phyloP scores from a whole-genome alignment of 2,888 invertebrate species.

The Rhimphoctona megacephalus region DNA sequence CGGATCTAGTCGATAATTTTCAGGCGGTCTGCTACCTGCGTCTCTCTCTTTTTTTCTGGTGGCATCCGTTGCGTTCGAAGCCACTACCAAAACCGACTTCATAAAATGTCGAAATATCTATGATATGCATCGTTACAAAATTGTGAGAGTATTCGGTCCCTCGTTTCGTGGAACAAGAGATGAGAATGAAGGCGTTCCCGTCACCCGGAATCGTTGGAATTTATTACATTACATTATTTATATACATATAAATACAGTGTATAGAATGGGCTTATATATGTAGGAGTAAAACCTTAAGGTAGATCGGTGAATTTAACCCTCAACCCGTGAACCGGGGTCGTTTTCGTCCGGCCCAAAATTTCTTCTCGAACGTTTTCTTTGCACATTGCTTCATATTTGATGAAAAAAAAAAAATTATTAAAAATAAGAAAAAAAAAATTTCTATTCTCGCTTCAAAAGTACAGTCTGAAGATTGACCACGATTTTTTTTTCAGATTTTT shows the following conservation, averaged over 20 bases:
- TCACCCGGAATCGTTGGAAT: slow-evolving; percentile 48
- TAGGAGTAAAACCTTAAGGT: too few species aligned
- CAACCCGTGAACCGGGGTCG: too few species aligned
- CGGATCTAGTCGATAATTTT: not conserved
- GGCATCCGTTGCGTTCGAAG: not conserved
- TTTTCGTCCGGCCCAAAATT: too few species aligned
- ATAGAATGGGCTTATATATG: too few species aligned
- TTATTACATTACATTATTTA: not conserved
- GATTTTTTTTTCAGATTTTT: too few species aligned
- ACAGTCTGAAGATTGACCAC: too few species aligned
- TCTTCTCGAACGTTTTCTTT: too few species aligned
- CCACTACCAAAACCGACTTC: not conserved
- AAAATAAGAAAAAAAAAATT: too few species aligned
- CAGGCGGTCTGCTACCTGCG: not conserved
- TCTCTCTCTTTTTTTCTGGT: not conserved
- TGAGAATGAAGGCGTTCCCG: slow-evolving; percentile 26
- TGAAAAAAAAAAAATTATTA: too few species aligned
- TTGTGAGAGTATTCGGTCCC: not conserved
- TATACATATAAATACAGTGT: not conserved
- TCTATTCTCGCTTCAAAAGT: too few species aligned
- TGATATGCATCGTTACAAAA: slow-evolving; percentile 25
- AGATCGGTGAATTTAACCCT: too few species aligned
- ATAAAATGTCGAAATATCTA: slow-evolving; percentile 21
- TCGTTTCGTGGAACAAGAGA: slow-evolving; percentile 26
- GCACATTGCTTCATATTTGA: too few species aligned